Evolutionary conservation across 2,888 invertebrate species (phyloP).

Genomic region (Dynastes maya): DNA sequence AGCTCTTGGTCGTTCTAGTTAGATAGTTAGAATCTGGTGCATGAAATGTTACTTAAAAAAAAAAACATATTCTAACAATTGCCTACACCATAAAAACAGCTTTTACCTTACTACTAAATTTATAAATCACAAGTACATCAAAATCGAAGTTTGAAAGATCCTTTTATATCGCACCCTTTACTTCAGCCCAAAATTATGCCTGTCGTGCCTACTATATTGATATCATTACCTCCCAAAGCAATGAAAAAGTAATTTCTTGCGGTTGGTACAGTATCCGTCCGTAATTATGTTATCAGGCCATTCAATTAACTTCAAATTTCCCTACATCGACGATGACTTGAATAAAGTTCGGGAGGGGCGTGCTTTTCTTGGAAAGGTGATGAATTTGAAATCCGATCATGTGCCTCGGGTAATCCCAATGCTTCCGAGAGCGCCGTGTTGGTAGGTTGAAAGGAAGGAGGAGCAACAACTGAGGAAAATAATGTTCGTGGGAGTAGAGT

Average conservation of each 20-base stretch:
- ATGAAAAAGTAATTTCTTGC: not conserved
- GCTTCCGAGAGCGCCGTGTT: slow-evolving; percentile 43
- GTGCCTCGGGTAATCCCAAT: slow-evolving; percentile 49
- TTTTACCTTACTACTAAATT: too few species aligned
- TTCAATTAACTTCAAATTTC: slow-evolving; percentile 15
- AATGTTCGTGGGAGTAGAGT: not conserved
- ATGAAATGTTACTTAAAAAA: too few species aligned
- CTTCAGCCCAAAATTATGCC: too few species aligned
- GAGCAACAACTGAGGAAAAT: not conserved
- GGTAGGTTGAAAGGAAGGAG: slow-evolving; percentile 17
- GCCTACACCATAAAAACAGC: too few species aligned
- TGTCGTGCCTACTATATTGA: too few species aligned
- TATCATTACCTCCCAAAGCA: too few species aligned
- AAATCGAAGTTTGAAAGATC: too few species aligned
- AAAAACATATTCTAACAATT: too few species aligned
- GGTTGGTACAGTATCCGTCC: not conserved
- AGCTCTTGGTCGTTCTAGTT: too few species aligned
- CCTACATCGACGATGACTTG: not conserved
- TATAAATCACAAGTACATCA: too few species aligned
- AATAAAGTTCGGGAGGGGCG: not conserved
- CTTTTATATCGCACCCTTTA: too few species aligned
- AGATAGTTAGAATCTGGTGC: too few species aligned
- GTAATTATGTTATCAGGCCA: slow-evolving; percentile 8
- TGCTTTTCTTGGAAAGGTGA: slow-evolving; percentile 25
- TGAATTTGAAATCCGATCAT: slow-evolving; percentile 53